Evolutionary conservation across 2,113 vertebrate genomes (phyloP), one percentile per base, ranked within the genome.

Genomic region (Blennius ocellaris): DNA sequence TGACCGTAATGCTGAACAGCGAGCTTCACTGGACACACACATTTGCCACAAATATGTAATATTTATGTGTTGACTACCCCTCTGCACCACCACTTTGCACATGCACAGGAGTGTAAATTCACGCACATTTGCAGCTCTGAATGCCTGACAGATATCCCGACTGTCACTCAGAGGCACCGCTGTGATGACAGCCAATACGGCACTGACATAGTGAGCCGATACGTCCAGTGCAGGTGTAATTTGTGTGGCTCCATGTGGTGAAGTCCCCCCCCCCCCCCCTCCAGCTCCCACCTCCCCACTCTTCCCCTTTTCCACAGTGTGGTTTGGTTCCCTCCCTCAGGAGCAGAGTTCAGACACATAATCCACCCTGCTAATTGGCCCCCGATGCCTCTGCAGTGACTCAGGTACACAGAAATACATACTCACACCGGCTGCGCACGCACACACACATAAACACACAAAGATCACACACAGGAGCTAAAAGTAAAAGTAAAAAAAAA

Each of bases 321-420:
- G 75, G 82, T 82, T 80, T 64, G 54, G 53, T 66, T 81, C 78
- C 39, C 49, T 80, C 83, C 79, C 87, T 52, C 67, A 78, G 80
- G 89, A 86, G 16, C 67, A 14, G 71, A 79, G 82, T 90, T 89
- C 85, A 92, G 82, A 84, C 82, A 89, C 80, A 84, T 81, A 79
- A 90, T 87, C 74, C 79, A 64, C 65, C 47, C 54, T 3, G 76
- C 78, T 93, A 91, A 93, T 93, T 92, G 91, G 88, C 80, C 88
- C 86, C 90, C 5, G 50, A 66, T 87, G 88, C 84, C 78, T 66
- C 63, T 63, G 77, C 66, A 79, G 76, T 73, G 77, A 86, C 68
- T 83, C 86, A 84, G 84, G 82, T 83, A 84, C 67, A 73, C 82
- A 76, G 63, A 80, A 72, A 86, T 37, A 85, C 73, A 83, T 39